phyloP scores from a whole-genome alignment of 2,797 vertebrate species.

The Spinibarbus caldwelli region DNA sequence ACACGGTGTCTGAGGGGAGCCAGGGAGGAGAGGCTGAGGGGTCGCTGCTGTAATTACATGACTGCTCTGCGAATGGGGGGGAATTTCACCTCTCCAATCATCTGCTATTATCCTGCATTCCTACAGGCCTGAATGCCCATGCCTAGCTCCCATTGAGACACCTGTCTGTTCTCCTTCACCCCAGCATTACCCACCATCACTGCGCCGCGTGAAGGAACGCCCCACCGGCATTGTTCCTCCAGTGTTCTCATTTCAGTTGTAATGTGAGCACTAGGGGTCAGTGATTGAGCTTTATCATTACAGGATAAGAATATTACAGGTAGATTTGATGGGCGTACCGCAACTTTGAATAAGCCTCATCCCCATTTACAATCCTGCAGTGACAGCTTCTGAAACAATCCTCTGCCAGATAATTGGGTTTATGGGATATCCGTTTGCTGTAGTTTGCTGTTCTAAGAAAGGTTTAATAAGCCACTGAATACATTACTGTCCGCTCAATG shows the following conservation, averaged over 20 bases:
- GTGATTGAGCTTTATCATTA: constrained; percentile 46
- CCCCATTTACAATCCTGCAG: not conserved
- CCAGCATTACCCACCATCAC: constrained; percentile 42
- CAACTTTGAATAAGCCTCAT: not conserved
- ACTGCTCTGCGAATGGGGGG: constrained; percentile 42
- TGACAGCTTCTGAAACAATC: constrained; percentile 6
- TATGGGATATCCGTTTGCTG: not conserved
- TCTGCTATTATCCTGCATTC: constrained; percentile 58
- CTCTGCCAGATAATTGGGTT: constrained; percentile 20
- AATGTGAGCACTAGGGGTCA: constrained; percentile 30
- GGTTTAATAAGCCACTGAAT: constrained; percentile 8
- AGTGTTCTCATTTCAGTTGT: constrained; percentile 6
- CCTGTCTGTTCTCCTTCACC: constrained; percentile 22
- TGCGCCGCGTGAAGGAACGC: constrained; percentile 30
- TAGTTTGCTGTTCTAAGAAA: constrained; percentile 29
- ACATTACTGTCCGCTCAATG: not conserved
- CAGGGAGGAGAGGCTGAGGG: constrained; percentile 46
- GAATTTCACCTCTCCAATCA: constrained; percentile 61
- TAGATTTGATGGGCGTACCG: constrained; percentile 9
- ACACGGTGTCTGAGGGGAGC: constrained; percentile 38
- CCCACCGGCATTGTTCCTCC: constrained; percentile 31
- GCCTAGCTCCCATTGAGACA: constrained; percentile 47
- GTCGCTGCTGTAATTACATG: constrained; percentile 56
- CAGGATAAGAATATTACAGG: constrained; percentile 3
- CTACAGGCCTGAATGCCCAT: constrained; percentile 49